Evolutionary conservation across 2,797 vertebrate species (phyloP), one percentile per base, ranked within the genome.

Genomic region (Urocyon cinereoargenteus): DNA sequence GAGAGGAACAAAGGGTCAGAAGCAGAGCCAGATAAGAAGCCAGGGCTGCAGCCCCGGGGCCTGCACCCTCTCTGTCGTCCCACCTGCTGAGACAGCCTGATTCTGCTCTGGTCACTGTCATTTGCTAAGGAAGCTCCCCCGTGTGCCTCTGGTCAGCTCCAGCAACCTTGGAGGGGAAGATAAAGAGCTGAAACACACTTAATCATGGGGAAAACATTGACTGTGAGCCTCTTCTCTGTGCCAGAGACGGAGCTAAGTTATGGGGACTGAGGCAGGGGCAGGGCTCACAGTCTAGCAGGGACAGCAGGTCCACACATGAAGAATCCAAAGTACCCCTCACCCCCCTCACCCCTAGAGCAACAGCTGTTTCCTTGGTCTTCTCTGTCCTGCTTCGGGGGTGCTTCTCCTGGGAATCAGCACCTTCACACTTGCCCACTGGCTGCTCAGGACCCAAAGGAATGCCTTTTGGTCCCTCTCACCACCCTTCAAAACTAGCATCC

Each of bases 121-220:
- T 66, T 59, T 55, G 2, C 24, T 40, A 21, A 51, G 40, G 61
- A 75, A 62, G 45, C 8, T 9, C n/a, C 14, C 9, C 40, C 15
- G 0, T 6, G 4, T 81, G 22, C 59, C 72, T 81, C 34, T 64
- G 51, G 45, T 81, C 45, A 59, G 66, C 45, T 51, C 49, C 15
- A 0, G 22, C 28, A 90, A 62, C n/a, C 12, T 34, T 34, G 36
- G 6, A 64, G 10, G 26, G 72, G 8, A 81, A 15, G 14, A 55
- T 8, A 40, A 92, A 85, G 26, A 51, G 22, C 85, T 77, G 9
- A 31, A 64, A 73, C 86, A 83, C 45, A 91, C 81, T 75, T 31
- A 24, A 61, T 49, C 55, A n/a, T 15, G 26, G 34, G 21, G 12
- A 40, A 45, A 55, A 85, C 28, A 45, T 5, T 86, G 16, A 31